phyloP scores from a whole-genome alignment of 2,888 invertebrate genomes.

The Acanthacorydalis orientalis region DNA sequence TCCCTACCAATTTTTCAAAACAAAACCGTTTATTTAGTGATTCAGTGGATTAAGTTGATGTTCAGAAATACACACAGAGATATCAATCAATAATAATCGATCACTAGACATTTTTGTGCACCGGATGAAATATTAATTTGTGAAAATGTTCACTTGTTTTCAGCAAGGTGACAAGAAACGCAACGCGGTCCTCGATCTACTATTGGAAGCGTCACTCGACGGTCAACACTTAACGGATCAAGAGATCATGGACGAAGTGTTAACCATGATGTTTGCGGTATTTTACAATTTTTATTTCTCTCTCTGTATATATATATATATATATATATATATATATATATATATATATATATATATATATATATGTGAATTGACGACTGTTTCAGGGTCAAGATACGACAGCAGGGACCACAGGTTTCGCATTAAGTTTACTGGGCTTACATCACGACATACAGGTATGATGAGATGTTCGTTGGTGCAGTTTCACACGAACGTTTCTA shows the following conservation, averaged over 20 bases:
- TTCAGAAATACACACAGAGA: too few species aligned
- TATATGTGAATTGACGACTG: background rate
- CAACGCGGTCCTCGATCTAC: constrained; percentile 11
- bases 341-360: background rate
- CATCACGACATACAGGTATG: constrained; percentile 10
- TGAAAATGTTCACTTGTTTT: background rate
- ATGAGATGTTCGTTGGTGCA: background rate
- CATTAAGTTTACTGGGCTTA: constrained; percentile 14
- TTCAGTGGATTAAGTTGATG: too few species aligned
- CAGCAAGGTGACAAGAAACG: constrained; percentile 3
- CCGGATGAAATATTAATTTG: too few species aligned
- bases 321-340: background rate
- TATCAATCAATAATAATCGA: too few species aligned
- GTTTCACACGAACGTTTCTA: too few species aligned
- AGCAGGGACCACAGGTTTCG: constrained; percentile 14
- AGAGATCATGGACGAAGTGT: constrained; percentile 15
- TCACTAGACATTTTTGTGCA: too few species aligned
- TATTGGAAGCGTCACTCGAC: constrained; percentile 11
- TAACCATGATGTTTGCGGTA: constrained; percentile 16
- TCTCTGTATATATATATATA: too few species aligned
- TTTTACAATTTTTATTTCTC: constrained; percentile 1
- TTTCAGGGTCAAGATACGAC: constrained; percentile 17
- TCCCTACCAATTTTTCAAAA: too few species aligned
- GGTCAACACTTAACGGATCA: constrained; percentile 12
- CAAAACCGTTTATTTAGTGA: too few species aligned